phyloP scores from a whole-genome alignment of 2,888 invertebrate species.

The Carcina quercana region DNA sequence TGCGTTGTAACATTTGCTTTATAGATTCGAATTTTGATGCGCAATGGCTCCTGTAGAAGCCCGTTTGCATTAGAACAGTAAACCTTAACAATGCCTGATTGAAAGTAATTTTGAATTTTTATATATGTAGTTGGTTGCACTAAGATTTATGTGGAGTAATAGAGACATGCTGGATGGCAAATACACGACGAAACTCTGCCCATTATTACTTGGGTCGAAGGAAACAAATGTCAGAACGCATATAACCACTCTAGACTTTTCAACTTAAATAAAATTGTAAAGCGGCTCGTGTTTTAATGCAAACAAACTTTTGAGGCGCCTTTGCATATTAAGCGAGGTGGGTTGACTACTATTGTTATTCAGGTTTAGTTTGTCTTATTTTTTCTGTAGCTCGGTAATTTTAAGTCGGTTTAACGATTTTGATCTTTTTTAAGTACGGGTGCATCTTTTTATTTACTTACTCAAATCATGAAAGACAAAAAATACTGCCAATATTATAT shows the following conservation, averaged over 20 bases:
- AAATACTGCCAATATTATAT: too few species aligned
- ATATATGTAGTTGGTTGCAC: constrained; percentile 41
- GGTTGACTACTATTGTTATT: constrained; percentile 70
- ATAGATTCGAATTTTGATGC: constrained; percentile 33
- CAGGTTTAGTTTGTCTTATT: constrained; percentile 71
- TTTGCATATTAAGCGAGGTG: constrained; percentile 75
- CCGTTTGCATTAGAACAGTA: constrained; percentile 73
- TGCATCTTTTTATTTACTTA: too few species aligned
- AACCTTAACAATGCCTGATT: constrained; percentile 43
- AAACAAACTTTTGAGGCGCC: constrained; percentile 75
- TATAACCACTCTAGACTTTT: constrained; percentile 71
- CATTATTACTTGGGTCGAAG: constrained; percentile 42
- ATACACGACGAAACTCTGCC: constrained; percentile 44
- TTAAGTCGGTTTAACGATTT: too few species aligned
- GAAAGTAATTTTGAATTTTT: constrained; percentile 23
- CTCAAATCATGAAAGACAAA: constrained; percentile 64
- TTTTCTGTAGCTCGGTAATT: too few species aligned
- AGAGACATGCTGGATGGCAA: constrained; percentile 52
- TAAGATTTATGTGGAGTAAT: constrained; percentile 39
- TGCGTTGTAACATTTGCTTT: constrained; percentile 68
- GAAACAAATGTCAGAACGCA: constrained; percentile 72
- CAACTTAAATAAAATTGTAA: constrained; percentile 72
- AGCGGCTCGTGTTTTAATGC: constrained; percentile 75
- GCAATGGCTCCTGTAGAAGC: constrained; percentile 48
- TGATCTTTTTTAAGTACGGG: too few species aligned